These are phyloP conservation scores for Oryzias celebensis DNA, from an alignment of 2,113 vertebrate species.

Conservation along the genomic window DNA sequence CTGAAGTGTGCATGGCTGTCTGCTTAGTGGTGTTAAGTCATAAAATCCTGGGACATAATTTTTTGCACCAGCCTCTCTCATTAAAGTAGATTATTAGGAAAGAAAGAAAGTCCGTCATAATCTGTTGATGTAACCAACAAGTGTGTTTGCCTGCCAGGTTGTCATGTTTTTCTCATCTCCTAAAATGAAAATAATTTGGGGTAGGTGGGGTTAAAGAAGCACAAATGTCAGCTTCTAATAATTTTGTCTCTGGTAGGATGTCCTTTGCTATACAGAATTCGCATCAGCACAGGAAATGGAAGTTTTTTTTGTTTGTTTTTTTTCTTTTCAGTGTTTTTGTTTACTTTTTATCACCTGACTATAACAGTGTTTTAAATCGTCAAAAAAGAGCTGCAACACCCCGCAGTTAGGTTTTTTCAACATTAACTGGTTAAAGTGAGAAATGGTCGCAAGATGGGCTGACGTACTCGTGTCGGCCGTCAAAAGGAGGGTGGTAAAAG, in stretches of 20 bases:
- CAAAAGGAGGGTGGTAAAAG: background rate
- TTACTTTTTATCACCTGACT: no score
- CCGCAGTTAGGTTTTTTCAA: constrained; percentile 5
- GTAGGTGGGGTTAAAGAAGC: background rate
- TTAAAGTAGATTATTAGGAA: no score
- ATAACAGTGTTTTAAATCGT: background rate
- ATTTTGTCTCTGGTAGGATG: constrained; percentile 19
- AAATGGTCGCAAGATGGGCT: constrained; percentile 16
- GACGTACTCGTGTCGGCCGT: constrained; percentile 7
- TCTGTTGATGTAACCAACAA: constrained; percentile 10
- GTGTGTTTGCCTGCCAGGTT: constrained; percentile 24
- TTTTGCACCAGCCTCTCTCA: constrained; percentile 45
- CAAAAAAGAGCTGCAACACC: constrained; percentile 17
- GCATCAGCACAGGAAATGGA: background rate
- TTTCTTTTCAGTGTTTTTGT: background rate
- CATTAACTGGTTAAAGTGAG: constrained; percentile 24
- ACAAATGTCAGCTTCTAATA: constrained; percentile 13
- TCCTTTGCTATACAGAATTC: background rate
- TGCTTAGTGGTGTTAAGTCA: constrained; percentile 40
- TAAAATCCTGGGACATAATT: constrained; percentile 37
- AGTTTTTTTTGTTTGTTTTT: constrained; percentile 10
- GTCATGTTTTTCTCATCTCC: background rate
- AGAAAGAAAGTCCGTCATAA: no score
- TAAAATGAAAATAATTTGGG: constrained; percentile 2
- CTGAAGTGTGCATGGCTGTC: constrained; percentile 48